phyloP scores from a whole-genome alignment of 64 coral and sea anemone genomes.

The Trachythela sp. region DNA sequence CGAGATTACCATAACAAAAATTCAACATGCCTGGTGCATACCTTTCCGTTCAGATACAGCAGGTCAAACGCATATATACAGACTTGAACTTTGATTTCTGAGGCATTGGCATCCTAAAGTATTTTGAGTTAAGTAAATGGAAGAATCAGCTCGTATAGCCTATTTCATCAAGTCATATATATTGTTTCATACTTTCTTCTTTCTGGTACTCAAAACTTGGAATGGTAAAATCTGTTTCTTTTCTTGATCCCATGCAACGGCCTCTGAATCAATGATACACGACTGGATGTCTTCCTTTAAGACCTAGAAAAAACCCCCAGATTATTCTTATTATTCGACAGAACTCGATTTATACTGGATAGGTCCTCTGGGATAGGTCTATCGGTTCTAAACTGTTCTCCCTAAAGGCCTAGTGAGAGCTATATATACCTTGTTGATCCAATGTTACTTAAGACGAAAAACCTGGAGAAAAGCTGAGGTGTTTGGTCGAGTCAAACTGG shows the following conservation, averaged over 20 bases:
- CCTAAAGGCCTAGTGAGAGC: too few relatives aligned
- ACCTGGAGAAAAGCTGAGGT: too few relatives aligned
- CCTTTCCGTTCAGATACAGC: conserved; percentile 86
- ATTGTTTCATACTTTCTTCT: conserved; percentile 67
- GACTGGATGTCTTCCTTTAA: conserved; percentile 72
- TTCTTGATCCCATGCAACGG: conserved; percentile 89
- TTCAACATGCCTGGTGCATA: background rate
- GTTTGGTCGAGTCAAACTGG: too few relatives aligned
- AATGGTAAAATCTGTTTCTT: conserved; percentile 97
- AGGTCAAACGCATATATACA: conserved; percentile 95
- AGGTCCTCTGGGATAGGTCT: too few relatives aligned
- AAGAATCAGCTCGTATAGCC: background rate
- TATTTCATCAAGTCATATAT: background rate
- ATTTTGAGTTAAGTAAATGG: background rate
- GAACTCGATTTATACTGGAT: too few relatives aligned
- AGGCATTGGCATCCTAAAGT: conserved; percentile 81
- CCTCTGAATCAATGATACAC: conserved; percentile 93
- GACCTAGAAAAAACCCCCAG: conserved; percentile 56
- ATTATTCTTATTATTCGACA: too few relatives aligned
- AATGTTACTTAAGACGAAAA: too few relatives aligned
- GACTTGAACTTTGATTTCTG: conserved; percentile 96
- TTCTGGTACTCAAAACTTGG: conserved; percentile 89
- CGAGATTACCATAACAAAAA: background rate
- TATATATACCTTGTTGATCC: too few relatives aligned
- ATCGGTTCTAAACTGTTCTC: too few relatives aligned